Evolutionary conservation across 2,797 vertebrate species (phyloP).

Genomic region (Brachyrhaphis roseni): DNA sequence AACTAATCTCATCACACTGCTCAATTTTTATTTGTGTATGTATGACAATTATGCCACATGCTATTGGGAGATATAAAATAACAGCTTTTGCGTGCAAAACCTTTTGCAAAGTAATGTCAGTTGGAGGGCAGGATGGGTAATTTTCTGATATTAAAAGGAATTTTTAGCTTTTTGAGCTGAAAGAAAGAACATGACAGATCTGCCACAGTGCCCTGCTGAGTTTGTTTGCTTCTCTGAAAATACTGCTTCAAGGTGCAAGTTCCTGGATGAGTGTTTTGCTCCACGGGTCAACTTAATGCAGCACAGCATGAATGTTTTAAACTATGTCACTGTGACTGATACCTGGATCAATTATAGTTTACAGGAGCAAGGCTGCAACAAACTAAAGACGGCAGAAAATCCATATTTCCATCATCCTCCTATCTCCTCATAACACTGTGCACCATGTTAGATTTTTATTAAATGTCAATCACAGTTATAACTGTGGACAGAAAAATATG

Average conservation of each 20-base stretch:
- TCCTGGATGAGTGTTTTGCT: conserved; percentile 45
- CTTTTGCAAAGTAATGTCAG: background rate
- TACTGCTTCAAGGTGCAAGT: background rate
- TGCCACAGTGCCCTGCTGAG: background rate
- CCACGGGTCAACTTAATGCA: conserved; percentile 7
- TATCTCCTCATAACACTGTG: conserved; percentile 29
- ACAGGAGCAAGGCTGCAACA: conserved; percentile 29
- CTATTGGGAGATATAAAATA: background rate
- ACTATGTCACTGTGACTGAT: conserved; percentile 26
- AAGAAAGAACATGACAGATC: background rate
- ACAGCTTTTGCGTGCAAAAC: background rate
- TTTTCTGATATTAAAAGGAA: background rate
- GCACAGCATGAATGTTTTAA: conserved; percentile 20
- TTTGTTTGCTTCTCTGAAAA: background rate
- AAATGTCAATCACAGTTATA: conserved; percentile 30
- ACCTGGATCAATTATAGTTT: conserved; percentile 31
- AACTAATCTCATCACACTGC: background rate
- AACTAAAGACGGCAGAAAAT: conserved; percentile 59
- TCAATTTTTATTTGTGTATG: background rate
- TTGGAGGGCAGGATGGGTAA: background rate
- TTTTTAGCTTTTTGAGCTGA: background rate
- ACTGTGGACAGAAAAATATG: conserved; percentile 9
- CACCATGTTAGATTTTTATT: conserved; percentile 30
- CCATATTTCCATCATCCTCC: conserved; percentile 51
- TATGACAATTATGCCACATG: background rate